A percentile compares a stretch with the other conserved stretches of the same genome.
Evolutionary conservation across 2,797 vertebrate species (phyloP).

Genomic region (Hoplostethus atlanticus): DNA sequence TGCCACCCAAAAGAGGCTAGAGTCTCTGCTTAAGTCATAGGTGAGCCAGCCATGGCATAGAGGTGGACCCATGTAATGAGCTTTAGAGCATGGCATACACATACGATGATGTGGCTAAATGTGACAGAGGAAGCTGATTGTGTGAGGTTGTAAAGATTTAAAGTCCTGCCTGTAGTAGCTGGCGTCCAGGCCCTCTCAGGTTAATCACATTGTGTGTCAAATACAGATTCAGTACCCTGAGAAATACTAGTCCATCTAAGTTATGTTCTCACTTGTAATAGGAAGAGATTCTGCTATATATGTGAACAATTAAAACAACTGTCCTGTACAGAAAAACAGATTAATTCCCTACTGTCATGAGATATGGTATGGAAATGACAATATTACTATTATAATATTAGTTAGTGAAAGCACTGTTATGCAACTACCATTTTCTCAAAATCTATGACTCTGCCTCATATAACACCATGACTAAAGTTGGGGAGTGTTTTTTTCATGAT

Average conservation of each 20-base stretch:
- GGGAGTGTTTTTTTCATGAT: neutral
- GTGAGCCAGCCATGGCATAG: slow-evolving; percentile 4
- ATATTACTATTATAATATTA: too few species aligned
- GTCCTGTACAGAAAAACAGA: too few species aligned
- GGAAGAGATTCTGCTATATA: too few species aligned
- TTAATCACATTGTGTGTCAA: neutral
- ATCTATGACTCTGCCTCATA: too few species aligned
- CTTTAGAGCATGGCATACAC: slow-evolving; percentile 7
- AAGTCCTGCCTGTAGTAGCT: neutral
- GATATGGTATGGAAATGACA: too few species aligned
- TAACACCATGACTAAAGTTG: neutral
- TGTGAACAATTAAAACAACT: too few species aligned
- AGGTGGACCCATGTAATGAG: slow-evolving; percentile 5
- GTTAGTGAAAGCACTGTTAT: too few species aligned
- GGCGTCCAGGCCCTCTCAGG: neutral
- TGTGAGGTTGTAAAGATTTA: slow-evolving; percentile 16
- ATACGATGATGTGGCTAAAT: slow-evolving; percentile 23
- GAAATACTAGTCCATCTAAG: too few species aligned
- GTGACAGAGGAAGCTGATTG: slow-evolving; percentile 1
- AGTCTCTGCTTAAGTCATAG: slow-evolving; percentile 2
- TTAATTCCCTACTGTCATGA: too few species aligned
- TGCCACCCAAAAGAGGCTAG: neutral
- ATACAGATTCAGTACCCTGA: neutral
- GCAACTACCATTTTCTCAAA: too few species aligned
- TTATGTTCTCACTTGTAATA: too few species aligned